phyloP scores from a whole-genome alignment of 53 echinoderm and acorn worm genomes.

The Echinarachnius parma region DNA sequence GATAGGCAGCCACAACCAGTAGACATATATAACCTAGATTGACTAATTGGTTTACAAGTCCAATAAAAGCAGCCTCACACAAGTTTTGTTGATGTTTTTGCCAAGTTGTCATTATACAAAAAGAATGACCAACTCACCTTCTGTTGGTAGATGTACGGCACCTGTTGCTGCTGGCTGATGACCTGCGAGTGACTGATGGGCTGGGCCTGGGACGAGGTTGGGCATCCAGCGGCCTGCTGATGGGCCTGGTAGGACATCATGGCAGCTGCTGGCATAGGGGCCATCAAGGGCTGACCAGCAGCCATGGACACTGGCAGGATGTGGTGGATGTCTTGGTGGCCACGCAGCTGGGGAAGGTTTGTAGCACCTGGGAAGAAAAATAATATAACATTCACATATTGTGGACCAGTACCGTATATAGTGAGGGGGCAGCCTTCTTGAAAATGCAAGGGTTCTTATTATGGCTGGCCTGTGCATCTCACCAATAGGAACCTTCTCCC shows the following conservation, averaged over 20 bases:
- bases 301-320: constrained; percentile 60
- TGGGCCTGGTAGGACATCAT: constrained; percentile 26
- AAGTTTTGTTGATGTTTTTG: too few relatives aligned
- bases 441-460: too few relatives aligned
- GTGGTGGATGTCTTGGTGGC: constrained; percentile 58
- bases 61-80: too few relatives aligned
- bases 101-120: too few relatives aligned
- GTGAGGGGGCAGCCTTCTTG: too few relatives aligned
- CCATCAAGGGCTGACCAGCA: constrained; percentile 74
- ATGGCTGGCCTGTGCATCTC: too few relatives aligned
- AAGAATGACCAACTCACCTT: constrained; percentile 29
- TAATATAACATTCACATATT: too few relatives aligned
- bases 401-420: too few relatives aligned
- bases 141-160: constrained; percentile 5
- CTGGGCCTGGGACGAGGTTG: constrained; percentile 19
- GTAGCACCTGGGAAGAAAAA: constrained; percentile 48
- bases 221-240: constrained; percentile 26
- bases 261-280: constrained; percentile 44
- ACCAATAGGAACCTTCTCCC: too few relatives aligned
- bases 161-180: neutral
- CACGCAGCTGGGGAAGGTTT: constrained; percentile 54
- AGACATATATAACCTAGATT: too few relatives aligned
- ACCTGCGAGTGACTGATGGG: constrained; percentile 13
- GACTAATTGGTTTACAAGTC: too few relatives aligned
- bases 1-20: too few relatives aligned